Percentiles rank a stretch among this genome's conserved stretches.
phyloP scores from a whole-genome alignment of 2,113 vertebrate species.

The Misgurnus mizolepis region DNA sequence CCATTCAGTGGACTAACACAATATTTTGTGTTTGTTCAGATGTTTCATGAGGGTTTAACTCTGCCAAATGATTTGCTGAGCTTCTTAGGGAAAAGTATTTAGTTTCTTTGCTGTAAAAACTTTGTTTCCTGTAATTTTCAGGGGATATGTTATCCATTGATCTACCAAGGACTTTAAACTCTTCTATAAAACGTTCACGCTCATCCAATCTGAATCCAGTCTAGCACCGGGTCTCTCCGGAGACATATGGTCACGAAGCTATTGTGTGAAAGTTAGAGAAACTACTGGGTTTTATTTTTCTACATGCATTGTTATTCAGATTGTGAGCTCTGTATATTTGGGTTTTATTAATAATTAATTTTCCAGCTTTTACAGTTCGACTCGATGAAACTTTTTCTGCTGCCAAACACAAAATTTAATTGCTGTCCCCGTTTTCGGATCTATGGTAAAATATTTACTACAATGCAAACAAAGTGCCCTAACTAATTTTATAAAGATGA shows the following conservation, averaged over 20 bases:
- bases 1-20: background rate
- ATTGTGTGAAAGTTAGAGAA: constrained; percentile 8
- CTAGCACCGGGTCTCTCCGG: constrained; percentile 36
- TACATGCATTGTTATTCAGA: background rate
- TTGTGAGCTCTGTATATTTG: background rate
- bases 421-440: background rate
- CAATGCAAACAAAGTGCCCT: constrained; percentile 11
- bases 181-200: background rate
- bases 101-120: constrained; percentile 4
- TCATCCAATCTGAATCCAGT: constrained; percentile 3
- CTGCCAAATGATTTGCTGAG: background rate
- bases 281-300: constrained; percentile 10
- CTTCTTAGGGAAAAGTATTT: constrained; percentile 15
- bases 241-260: background rate
- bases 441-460: background rate
- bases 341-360: constrained; percentile 40
- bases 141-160: constrained; percentile 7
- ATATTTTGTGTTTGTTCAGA: constrained; percentile 13
- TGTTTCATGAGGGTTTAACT: background rate
- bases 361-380: background rate
- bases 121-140: constrained; percentile 6
- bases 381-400: background rate
- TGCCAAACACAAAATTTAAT: constrained; percentile 11
- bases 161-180: constrained; percentile 9
- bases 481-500: constrained; percentile 1